Base-by-base conservation (phyloP, 2,888 invertebrate genomes). In the Drosophila yooni region DNA sequence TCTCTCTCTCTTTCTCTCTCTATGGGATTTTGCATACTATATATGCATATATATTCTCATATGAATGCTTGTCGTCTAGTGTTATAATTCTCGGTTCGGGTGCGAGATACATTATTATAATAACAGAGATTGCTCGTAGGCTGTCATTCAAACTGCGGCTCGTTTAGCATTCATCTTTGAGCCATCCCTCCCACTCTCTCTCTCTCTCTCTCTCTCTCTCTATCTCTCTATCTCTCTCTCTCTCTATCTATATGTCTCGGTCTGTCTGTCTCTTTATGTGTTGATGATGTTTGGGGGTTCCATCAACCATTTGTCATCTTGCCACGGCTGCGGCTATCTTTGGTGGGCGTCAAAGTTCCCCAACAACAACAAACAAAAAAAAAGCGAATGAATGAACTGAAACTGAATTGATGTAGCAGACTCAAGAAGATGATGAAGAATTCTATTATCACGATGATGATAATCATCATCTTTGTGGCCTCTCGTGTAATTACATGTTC, bases 61-160 rank as follows among this genome's bases (percentile, higher is more conserved):
- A 25, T 4, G 4, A 21, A 15, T 8, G 91, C 91, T 91, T 90
- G 90, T 91, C 91, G 91, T 90, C 91, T 86, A 91, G 91, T 76
- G 91, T 89, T 90, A 91, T 85, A 91, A 91, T 91, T 90, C 82
- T 90, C 89, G 91, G 91, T 91, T 89, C 91, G 91, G 91, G 89
- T 91, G 91, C 91, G 90, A 91, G 38, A 57, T 25, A 34, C 25
- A 18, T 54, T 43, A 36, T 51, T 25, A 34, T 70, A 57, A 59
- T 66, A 58, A 64, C 64, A 31, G 54, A 51, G 53, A 72, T 72
- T 59, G 51, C 15, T 51, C 43, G 43, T 54, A 56, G 75, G 64
- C 77, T 79, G 81, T 77, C 79, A 81, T 81, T 79, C 64, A 81
- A 77, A 66, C 74, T 70, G 80, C 76, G 67, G 70, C 70, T 64